Conservation (phyloP, 2,888 invertebrate genomes). For the Liodrosophila aerea region DNA sequence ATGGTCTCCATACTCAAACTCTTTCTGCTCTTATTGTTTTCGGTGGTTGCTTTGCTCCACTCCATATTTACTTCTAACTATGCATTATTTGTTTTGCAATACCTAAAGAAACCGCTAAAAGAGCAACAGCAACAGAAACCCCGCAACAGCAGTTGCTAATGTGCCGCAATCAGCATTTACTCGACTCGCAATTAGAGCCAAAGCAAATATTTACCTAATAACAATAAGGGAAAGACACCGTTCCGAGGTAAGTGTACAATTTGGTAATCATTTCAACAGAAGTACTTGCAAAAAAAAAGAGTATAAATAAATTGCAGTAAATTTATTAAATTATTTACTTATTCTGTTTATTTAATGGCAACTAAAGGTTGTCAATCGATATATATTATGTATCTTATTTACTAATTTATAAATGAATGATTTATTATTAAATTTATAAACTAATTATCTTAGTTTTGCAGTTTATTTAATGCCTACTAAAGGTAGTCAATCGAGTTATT, state of each 20-base stretch:
- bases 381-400: no score
- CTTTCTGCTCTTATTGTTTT: neutral
- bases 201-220: conserved; percentile 2
- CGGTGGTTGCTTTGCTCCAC: conserved; percentile 24
- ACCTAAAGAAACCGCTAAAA: neutral
- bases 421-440: no score
- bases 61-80: conserved; percentile 32
- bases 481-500: no score
- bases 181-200: conserved; percentile 31
- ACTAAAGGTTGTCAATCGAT: no score
- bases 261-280: neutral
- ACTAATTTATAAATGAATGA: no score
- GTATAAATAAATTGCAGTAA: neutral
- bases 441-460: no score
- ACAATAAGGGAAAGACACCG: conserved; percentile 1
- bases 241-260: no score
- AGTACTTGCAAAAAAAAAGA: neutral
- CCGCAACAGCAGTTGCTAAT: conserved; percentile 48
- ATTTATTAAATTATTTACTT: neutral
- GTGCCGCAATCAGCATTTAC: conserved; percentile 59
- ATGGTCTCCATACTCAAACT: neutral
- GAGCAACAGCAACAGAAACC: neutral
- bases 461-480: no score
- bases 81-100: conserved; percentile 52
- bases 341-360: neutral